A percentile compares a stretch with the other conserved stretches of the same genome.
Conservation (phyloP, 2,888 invertebrate species). For the Agrilus cyanescens region DNA sequence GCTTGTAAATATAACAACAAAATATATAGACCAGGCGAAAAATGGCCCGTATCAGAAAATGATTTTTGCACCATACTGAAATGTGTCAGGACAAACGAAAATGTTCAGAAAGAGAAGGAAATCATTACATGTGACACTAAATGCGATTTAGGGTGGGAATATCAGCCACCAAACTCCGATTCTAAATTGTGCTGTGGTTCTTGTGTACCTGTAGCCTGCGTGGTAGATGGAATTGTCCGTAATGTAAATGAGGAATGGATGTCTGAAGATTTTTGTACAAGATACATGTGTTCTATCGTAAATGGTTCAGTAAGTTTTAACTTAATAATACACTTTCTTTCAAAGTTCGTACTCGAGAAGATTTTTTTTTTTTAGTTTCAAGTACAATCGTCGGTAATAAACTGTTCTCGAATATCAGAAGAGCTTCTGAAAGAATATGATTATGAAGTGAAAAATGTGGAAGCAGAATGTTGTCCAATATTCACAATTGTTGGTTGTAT, state of each 20-base stretch:
- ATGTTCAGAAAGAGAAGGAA: conserved; percentile 42
- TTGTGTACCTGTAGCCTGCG: conserved; percentile 46
- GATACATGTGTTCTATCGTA: conserved; percentile 44
- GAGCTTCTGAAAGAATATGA: conserved; percentile 38
- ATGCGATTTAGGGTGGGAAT: conserved; percentile 45
- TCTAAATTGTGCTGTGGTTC: conserved; percentile 50
- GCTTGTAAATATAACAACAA: conserved; percentile 43
- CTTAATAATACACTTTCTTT: no score
- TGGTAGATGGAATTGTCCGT: conserved; percentile 38
- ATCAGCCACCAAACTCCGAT: conserved; percentile 29
- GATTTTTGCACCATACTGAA: conserved; percentile 45
- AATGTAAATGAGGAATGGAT: conserved; percentile 46
- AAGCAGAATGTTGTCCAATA: conserved; percentile 46
- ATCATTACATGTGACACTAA: conserved; percentile 42
- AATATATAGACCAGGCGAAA: conserved; percentile 42
- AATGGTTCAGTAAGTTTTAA: conserved; percentile 35
- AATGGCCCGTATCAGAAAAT: conserved; percentile 40
- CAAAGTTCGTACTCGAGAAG: neutral
- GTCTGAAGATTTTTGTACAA: conserved; percentile 49
- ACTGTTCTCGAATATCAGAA: conserved; percentile 39
- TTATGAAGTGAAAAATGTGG: conserved; percentile 35
- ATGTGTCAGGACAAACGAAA: conserved; percentile 38
- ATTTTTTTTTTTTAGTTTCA: conserved; percentile 37
- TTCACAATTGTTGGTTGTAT: conserved; percentile 44
- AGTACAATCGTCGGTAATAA: conserved; percentile 41